Evolutionary conservation across 2,888 invertebrate genomes (phyloP), one percentile per base, ranked within the genome.

Genomic region (Erpobdella octoculata): DNA sequence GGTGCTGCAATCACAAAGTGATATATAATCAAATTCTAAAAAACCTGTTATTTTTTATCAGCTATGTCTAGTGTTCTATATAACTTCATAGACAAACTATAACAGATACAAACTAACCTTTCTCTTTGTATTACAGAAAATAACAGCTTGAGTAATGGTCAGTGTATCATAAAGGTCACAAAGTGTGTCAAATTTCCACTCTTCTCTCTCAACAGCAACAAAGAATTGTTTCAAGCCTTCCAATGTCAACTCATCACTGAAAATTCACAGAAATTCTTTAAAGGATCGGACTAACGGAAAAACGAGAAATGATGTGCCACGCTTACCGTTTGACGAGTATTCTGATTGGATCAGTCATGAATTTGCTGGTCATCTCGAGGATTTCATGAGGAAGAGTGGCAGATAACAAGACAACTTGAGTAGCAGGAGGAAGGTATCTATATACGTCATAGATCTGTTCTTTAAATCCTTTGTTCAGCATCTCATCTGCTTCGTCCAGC

Each of bases 141-240:
- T 96, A 18, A 98, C 97, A 0, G 97, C 97, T 83, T 99, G 97
- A 0, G 97, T 98, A 80, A 99, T 97, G 41, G 97, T 98, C 37
- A 98, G 85, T 0, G 97, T 97, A 82, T 98, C 98, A 79, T 99
- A 99, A 46, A 99, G 86, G 83, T 99, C 97, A 83, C 96, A 97
- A 1, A 99, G 86, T 0, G 98, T 98, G 84, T 98, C 97, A 84
- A 98, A 97, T 85, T 99, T 99, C 97, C 97, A 98, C 84, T 99
- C 98, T 83, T 99, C 98, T 58, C 96, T 88, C 84, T 98, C 98
- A 0, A 98, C 97, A 31, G 96, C 96, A 6, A 99, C 97, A 80
- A 98, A 99, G 85, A 98, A 99, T 84, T 99, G 98, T 84, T 98
- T 98, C 78, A 98, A 97, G 62, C 97, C 98, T 87, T 99, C 98